Percentiles rank a stretch among this genome's conserved stretches.
phyloP scores from a whole-genome alignment of 1,140 invertebrate genomes.

The Drosophila busckii region DNA sequence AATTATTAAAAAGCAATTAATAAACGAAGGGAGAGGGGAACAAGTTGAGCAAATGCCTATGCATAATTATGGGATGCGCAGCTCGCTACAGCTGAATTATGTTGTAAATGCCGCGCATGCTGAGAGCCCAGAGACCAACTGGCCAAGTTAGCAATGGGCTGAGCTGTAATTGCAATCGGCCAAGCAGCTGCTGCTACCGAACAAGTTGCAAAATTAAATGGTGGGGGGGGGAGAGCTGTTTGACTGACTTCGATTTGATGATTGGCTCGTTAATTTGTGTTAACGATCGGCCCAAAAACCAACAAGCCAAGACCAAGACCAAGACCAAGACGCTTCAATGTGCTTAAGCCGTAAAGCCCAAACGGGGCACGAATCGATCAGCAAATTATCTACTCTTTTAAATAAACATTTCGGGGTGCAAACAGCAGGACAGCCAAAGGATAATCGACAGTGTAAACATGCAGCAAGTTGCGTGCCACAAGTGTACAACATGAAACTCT shows the following conservation, averaged over 20 bases:
- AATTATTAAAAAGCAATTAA: constrained; percentile 77
- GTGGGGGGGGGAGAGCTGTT: constrained; percentile 2
- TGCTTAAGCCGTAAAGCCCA: constrained; percentile 52
- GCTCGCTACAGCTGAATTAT: constrained; percentile 53
- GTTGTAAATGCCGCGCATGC: constrained; percentile 71
- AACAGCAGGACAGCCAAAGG: constrained; percentile 37
- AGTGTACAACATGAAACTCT: constrained; percentile 62
- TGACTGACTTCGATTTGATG: constrained; percentile 69
- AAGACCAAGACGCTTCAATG: constrained; percentile 5
- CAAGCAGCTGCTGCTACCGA: constrained; percentile 18
- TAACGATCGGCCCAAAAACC: constrained; percentile 62
- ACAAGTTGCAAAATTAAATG: constrained; percentile 70
- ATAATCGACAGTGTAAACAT: constrained; percentile 72
- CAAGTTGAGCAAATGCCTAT: constrained; percentile 54
- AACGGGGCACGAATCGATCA: constrained; percentile 38
- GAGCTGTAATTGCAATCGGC: constrained; percentile 60
- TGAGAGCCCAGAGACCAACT: constrained; percentile 5
- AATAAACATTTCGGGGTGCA: constrained; percentile 41
- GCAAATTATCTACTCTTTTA: constrained; percentile 76
- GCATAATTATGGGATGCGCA: constrained; percentile 48
- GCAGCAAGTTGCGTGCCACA: constrained; percentile 66
- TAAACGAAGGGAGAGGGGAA: constrained; percentile 41
- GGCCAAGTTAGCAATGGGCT: constrained; percentile 10
- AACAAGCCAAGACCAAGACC: constrained; percentile 3
- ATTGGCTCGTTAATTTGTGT: constrained; percentile 78